Conservation (phyloP, 1,140 invertebrate genomes). For the Hylaeus anthracinus region DNA sequence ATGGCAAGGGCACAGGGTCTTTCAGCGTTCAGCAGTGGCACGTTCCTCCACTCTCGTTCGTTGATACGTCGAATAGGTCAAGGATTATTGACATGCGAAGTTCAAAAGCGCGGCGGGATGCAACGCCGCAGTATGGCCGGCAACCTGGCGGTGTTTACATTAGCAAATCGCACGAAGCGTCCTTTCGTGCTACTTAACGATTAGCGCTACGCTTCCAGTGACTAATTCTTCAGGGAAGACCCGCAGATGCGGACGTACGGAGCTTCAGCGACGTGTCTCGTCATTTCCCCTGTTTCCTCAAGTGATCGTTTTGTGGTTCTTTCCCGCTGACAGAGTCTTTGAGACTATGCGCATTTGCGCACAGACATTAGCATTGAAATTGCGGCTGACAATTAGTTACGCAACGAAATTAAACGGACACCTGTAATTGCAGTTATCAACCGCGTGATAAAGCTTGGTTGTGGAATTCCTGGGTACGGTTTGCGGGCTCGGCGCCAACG, state of each 20-base stretch:
- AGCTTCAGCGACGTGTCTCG: conserved; percentile 13
- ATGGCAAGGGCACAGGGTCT: not conserved
- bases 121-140: not conserved
- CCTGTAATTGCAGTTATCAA: not conserved
- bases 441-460: not conserved
- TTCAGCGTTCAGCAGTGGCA: not conserved
- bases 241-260: conserved; percentile 5
- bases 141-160: conserved; percentile 18
- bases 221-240: conserved; percentile 47
- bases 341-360: not conserved
- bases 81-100: conserved; percentile 42
- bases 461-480: conserved; percentile 4
- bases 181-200: conserved; percentile 29
- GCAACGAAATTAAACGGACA: not conserved
- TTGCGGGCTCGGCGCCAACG: conserved; percentile 6
- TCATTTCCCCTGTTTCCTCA: conserved; percentile 9
- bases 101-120: not conserved
- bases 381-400: not conserved
- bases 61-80: conserved; percentile 25
- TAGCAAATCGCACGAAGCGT: not conserved
- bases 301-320: conserved; percentile 13
- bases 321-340: not conserved
- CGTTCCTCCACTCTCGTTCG: not conserved
- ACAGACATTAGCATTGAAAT: not conserved
- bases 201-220: conserved; percentile 15